phyloP scores from a whole-genome alignment of 2,888 invertebrate species.

The Atherix ibis region DNA sequence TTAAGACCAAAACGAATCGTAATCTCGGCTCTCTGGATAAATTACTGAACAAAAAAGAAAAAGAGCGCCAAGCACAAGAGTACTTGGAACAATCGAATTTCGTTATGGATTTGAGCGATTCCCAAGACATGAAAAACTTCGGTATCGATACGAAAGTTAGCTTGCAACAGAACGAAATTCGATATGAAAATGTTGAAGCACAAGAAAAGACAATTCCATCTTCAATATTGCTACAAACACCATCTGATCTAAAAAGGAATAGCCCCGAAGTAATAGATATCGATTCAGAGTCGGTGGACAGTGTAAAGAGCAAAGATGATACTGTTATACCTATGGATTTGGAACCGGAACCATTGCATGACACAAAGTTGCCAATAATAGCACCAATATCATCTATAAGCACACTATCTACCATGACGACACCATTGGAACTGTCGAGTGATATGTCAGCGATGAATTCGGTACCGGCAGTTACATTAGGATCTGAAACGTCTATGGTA shows the following conservation, averaged over 20 bases:
- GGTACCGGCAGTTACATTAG: no score
- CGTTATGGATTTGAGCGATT: slow-evolving; percentile 12
- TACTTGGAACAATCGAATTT: slow-evolving; percentile 21
- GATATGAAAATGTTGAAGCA: neutral
- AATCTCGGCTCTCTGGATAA: slow-evolving; percentile 39
- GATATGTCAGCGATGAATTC: no score
- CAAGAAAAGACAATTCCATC: neutral
- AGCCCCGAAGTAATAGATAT: slow-evolving; percentile 8
- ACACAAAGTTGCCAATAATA: no score
- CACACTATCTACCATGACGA: no score
- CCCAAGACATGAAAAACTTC: slow-evolving; percentile 16
- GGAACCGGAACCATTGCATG: no score
- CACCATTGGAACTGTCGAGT: neutral
- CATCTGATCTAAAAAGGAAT: neutral
- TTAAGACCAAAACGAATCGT: slow-evolving; percentile 27
- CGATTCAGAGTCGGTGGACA: slow-evolving; percentile 10
- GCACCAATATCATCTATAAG: no score
- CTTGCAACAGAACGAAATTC: slow-evolving; percentile 7
- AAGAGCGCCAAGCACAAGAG: slow-evolving; percentile 23
- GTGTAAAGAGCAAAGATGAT: slow-evolving; percentile 4
- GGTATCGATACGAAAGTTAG: no score
- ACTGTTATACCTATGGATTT: neutral
- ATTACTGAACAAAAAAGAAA: slow-evolving; percentile 38
- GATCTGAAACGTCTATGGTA: neutral
- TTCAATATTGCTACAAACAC: neutral